A percentile compares a stretch with the other conserved stretches of the same genome.
These are phyloP conservation scores for Atta colombica DNA, from an alignment of 1,140 invertebrate genomes.

Conservation along the genomic window DNA sequence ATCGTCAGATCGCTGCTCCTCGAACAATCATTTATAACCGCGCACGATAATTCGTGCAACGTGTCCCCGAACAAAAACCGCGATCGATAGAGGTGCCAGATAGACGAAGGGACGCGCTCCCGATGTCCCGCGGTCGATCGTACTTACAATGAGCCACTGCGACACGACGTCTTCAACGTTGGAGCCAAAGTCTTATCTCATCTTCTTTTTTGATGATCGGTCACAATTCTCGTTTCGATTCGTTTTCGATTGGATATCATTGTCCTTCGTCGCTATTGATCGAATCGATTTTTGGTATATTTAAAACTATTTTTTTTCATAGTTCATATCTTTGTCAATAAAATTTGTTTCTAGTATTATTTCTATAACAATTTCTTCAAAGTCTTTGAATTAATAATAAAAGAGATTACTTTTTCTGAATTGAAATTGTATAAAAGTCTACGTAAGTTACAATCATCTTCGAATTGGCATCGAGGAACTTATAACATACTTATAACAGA, in stretches of 20 bases:
- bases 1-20: conserved; percentile 57
- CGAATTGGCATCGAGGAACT: conserved; percentile 27
- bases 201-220: conserved; percentile 74
- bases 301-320: background rate
- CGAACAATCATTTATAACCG: conserved; percentile 83
- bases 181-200: conserved; percentile 68
- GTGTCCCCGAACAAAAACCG: conserved; percentile 69
- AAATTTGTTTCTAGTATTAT: background rate
- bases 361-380: background rate
- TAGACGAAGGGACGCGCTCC: conserved; percentile 52
- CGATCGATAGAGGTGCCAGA: conserved; percentile 70
- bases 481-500: background rate
- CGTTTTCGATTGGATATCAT: background rate
- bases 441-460: background rate
- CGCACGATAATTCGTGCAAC: conserved; percentile 75
- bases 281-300: background rate
- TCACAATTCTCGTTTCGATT: conserved; percentile 40
- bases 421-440: background rate
- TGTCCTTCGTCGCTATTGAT: background rate
- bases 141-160: conserved; percentile 52
- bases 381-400: background rate
- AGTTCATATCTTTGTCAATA: background rate
- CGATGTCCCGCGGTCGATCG: conserved; percentile 56
- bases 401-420: background rate
- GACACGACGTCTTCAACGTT: background rate